A percentile compares a stretch with the other conserved stretches of the same genome.
Conservation (phyloP, 2,888 invertebrate genomes). For the Andrena dorsata region DNA sequence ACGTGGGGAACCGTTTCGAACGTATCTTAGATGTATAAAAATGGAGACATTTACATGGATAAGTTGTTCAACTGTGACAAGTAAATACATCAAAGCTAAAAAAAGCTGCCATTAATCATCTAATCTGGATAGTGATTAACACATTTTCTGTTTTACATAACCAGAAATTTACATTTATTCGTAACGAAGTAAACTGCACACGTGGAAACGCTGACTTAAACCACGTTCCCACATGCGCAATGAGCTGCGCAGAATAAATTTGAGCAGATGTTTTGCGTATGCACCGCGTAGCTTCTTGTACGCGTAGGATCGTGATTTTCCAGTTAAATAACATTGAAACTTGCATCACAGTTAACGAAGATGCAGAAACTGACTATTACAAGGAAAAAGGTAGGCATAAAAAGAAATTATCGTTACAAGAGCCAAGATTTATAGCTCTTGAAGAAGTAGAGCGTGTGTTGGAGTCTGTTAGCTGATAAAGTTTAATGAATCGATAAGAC, state of each 20-base stretch:
- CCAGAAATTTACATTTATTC: not conserved
- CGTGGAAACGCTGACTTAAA: no score
- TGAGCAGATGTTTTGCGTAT: no score
- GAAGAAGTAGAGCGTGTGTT: not conserved
- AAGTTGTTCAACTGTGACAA: not conserved
- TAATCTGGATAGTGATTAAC: not conserved
- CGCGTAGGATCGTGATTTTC: not conserved
- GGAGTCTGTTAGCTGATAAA: not conserved
- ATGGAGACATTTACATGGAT: not conserved
- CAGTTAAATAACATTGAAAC: not conserved
- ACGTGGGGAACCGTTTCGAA: no score
- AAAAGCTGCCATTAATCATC: not conserved
- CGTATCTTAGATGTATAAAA: not conserved
- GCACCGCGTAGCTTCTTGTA: not conserved
- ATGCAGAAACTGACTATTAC: not conserved
- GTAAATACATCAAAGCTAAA: not conserved
- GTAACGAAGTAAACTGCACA: no score
- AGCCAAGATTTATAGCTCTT: not conserved
- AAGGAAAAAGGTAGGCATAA: not conserved
- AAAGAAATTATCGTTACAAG: not conserved
- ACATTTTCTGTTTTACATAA: not conserved
- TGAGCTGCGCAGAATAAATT: no score
- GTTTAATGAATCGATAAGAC: constrained; percentile 33
- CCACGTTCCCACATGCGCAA: no score
- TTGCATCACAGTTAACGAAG: no score